Evolutionary conservation across 2,113 vertebrate species (phyloP), one percentile per base, ranked within the genome.

Genomic region (Bettongia penicillata): DNA sequence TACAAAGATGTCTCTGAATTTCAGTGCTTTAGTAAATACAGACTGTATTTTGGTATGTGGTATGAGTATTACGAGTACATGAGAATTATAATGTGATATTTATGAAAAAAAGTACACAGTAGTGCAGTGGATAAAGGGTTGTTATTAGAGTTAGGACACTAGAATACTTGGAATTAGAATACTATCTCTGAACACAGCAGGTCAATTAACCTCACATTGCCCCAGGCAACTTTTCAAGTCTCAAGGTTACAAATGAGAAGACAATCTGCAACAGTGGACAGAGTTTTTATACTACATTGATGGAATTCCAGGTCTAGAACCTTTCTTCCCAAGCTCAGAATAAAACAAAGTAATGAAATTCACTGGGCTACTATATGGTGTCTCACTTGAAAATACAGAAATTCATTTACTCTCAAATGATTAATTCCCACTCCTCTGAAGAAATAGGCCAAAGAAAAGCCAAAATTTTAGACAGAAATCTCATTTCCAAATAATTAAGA

Each of bases 361-460:
- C 68, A 16, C n/a, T 3, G 3, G 37, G 22, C 23, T 51, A 50
- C 3, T 0, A 37, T 68, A 84, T 23, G 68, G 6, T 22, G 6
- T n/a, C 7, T 84, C 37, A 43, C n/a, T 43, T 84, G 68, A 43
- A 95, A 90, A 51, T 10, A 53, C 1, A 61, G 14, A 51, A 1
- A 61, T 12, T 89, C 68, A 26, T 47, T 94, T 93, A 57, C 53
- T 0, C 47, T 5, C 24, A 43, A 91, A 53, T 89, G 48, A 92
- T 92, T 57, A 0, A 94, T 95, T 91, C 90, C 12, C 31, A 91
- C 92, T 95, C 92, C 57, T 91, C 53, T 90, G 53, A 68, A 94
- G 90, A 50, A 92, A 93, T 93, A 8, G 50, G 47, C 4, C 51
- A 92, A 96, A 93, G 90, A 51, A 47, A 57, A 92, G 52, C 22